These are phyloP conservation scores for Mormyrus proboscirostris DNA, from an alignment of 2,797 vertebrate genomes.

Conservation along the genomic window DNA sequence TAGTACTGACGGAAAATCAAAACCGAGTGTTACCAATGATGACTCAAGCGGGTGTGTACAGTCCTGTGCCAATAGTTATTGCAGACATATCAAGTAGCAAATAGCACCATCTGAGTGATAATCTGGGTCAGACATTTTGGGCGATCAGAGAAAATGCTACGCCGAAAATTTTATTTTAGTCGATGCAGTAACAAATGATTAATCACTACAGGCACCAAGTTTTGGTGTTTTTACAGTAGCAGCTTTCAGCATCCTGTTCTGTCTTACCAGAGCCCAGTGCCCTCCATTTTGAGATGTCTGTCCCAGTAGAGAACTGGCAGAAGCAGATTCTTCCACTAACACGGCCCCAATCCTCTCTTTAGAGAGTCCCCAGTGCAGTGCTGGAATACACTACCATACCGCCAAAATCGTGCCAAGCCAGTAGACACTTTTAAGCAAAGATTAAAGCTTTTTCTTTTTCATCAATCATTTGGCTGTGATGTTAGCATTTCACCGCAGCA, in stretches of 20 bases:
- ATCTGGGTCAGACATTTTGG: not conserved
- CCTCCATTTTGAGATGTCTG: not conserved
- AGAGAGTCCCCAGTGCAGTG: conserved; percentile 38
- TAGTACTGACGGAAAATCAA: not conserved
- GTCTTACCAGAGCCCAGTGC: not conserved
- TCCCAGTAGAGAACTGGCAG: conserved; percentile 2
- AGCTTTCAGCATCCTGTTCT: not conserved
- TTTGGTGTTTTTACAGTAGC: not conserved
- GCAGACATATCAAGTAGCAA: not conserved
- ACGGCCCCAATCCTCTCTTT: conserved; percentile 57
- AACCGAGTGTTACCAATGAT: not conserved
- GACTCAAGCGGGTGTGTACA: not conserved
- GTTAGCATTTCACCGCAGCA: conserved; percentile 68
- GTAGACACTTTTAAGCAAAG: conserved; percentile 74
- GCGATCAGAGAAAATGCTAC: not conserved
- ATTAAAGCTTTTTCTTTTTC: conserved; percentile 77
- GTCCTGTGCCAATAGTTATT: not conserved
- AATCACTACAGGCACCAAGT: not conserved
- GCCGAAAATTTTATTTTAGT: not conserved
- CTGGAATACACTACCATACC: conserved; percentile 53
- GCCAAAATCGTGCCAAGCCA: conserved; percentile 60
- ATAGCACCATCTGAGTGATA: not conserved
- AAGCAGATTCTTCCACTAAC: not conserved
- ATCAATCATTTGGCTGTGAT: conserved; percentile 73
- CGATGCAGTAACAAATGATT: not conserved